Percentiles rank a stretch among this genome's conserved stretches.
Conservation (phyloP, 2,113 vertebrate species). For the Seriola rivoliana region DNA sequence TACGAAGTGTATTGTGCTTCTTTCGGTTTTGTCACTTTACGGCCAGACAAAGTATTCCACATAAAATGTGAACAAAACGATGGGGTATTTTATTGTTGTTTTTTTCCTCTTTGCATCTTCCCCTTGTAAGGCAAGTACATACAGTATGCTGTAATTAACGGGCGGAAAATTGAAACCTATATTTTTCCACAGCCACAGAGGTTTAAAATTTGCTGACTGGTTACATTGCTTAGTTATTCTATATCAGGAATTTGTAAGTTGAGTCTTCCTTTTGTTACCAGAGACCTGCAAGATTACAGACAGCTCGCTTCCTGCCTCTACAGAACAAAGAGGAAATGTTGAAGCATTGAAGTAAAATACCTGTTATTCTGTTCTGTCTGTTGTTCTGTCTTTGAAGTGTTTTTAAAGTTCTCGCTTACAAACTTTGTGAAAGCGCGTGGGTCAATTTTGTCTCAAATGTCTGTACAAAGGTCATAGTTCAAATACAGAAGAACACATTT, state of each 20-base stretch:
- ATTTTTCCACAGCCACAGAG: constrained; percentile 66
- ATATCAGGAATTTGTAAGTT: constrained; percentile 39
- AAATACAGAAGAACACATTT: neutral
- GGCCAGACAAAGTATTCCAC: constrained; percentile 29
- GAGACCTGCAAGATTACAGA: constrained; percentile 31
- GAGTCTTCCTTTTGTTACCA: constrained; percentile 47
- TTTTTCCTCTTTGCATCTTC: constrained; percentile 10
- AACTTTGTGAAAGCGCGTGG: neutral
- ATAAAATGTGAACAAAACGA: constrained; percentile 35
- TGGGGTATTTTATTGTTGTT: constrained; percentile 21
- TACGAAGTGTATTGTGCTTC: constrained; percentile 64
- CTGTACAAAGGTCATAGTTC: neutral
- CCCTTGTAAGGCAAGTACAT: constrained; percentile 26
- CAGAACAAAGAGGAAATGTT: constrained; percentile 1
- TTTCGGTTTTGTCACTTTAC: constrained; percentile 73
- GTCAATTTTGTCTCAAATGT: neutral
- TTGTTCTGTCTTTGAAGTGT: neutral
- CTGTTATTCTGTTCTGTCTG: neutral
- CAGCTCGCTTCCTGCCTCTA: neutral
- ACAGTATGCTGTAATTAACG: constrained; percentile 61
- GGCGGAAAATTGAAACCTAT: constrained; percentile 55
- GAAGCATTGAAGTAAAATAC: neutral
- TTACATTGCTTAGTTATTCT: constrained; percentile 34
- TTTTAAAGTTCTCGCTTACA: neutral
- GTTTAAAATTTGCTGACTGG: constrained; percentile 65